Percentiles rank a stretch among this genome's conserved stretches.
phyloP scores from a whole-genome alignment of 2,888 invertebrate genomes.

The Cabera pusaria region DNA sequence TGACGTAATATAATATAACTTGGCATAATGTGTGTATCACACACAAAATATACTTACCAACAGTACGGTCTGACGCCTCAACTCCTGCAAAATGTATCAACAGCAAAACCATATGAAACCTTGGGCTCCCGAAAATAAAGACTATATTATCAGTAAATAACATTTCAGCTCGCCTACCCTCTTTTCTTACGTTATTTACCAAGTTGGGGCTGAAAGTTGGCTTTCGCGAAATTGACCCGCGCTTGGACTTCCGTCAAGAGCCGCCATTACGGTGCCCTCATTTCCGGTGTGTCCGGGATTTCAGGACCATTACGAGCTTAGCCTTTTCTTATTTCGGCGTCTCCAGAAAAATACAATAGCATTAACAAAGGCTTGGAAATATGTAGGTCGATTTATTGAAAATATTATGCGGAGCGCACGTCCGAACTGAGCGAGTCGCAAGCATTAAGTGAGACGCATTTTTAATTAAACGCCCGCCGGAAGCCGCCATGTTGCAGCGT shows the following conservation, averaged over 20 bases:
- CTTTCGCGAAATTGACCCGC: constrained; percentile 47
- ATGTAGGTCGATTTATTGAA: constrained; percentile 36
- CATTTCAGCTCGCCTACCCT: constrained; percentile 32
- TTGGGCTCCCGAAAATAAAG: constrained; percentile 15
- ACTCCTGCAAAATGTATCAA: constrained; percentile 9
- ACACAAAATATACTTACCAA: too few relatives aligned
- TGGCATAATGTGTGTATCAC: too few relatives aligned
- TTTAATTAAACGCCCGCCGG: constrained; percentile 79
- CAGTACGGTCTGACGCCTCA: constrained; percentile 32
- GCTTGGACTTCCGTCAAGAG: constrained; percentile 52
- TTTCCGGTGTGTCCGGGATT: constrained; percentile 54
- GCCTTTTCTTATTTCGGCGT: constrained; percentile 16
- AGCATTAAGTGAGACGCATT: constrained; percentile 74
- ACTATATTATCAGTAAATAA: constrained; percentile 5
- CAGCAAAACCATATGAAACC: constrained; percentile 12
- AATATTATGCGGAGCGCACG: constrained; percentile 42
- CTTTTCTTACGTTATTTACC: constrained; percentile 50
- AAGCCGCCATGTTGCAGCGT: constrained; percentile 69
- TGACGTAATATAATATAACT: too few relatives aligned
- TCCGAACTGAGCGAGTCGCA: constrained; percentile 47
- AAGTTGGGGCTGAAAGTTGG: constrained; percentile 46
- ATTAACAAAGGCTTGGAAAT: constrained; percentile 7
- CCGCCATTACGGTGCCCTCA: constrained; percentile 59
- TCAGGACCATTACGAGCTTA: constrained; percentile 41
- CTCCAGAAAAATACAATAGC: constrained; percentile 6